Percentiles rank a stretch among this genome's conserved stretches.
Evolutionary conservation across 2,797 vertebrate genomes (phyloP).

Genomic region (Tachyglossus aculeatus): DNA sequence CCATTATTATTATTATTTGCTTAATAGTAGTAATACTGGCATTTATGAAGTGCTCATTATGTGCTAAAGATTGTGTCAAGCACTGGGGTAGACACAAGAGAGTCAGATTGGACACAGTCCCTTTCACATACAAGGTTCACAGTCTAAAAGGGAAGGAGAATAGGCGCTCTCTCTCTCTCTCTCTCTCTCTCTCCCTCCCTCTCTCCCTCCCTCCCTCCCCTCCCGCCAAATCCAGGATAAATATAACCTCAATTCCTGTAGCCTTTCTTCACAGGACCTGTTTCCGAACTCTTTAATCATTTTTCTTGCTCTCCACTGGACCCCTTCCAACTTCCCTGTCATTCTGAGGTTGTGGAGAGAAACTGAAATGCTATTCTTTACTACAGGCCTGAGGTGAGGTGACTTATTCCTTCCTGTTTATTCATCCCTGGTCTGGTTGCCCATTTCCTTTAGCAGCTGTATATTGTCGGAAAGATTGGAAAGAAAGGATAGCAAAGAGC

Average conservation of each 20-base stretch:
- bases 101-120: neutral
- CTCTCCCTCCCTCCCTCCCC: neutral
- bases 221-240: neutral
- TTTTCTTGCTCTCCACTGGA: neutral
- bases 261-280: neutral
- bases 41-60: too few species aligned
- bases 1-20: too few species aligned
- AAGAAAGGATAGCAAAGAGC: too few species aligned
- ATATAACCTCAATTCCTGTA: neutral
- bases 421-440: too few species aligned
- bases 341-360: neutral
- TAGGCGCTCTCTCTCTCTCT: neutral
- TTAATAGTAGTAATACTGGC: too few species aligned
- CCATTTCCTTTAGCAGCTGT: too few species aligned
- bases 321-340: neutral
- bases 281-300: neutral
- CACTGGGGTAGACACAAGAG: neutral
- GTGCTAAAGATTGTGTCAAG: neutral
- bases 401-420: neutral
- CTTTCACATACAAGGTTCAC: neutral
- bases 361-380: neutral
- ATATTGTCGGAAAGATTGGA: too few species aligned
- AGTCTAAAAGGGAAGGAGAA: neutral
- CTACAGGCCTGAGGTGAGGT: neutral
- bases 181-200: neutral